Evolutionary conservation across 35 echinoderm and acorn worm species (phyloP).

Genomic region (Amphiura filiformis): DNA sequence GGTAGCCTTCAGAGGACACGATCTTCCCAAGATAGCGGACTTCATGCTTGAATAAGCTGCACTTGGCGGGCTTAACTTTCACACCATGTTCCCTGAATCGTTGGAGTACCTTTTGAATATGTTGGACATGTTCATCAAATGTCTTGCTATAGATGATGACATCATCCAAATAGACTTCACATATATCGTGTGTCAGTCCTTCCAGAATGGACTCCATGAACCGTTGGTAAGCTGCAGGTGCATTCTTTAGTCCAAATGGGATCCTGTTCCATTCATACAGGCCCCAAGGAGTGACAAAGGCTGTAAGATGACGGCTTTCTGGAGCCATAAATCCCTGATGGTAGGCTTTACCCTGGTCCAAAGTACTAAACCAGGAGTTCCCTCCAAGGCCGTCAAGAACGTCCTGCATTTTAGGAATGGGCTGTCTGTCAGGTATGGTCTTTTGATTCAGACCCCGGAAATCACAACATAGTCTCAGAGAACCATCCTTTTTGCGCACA

Average conservation of each 20-base stretch:
- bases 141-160: constrained; percentile 51
- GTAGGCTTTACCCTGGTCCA: constrained; percentile 36
- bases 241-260: constrained; percentile 70
- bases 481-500: constrained; percentile 64
- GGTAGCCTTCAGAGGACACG: constrained; percentile 35
- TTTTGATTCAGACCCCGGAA: constrained; percentile 44
- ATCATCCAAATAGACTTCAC: constrained; percentile 63
- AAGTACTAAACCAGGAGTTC: constrained; percentile 49
- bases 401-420: constrained; percentile 55
- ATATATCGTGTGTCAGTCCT: constrained; percentile 44
- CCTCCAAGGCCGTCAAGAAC: constrained; percentile 43
- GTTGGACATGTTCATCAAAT: constrained; percentile 33
- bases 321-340: constrained; percentile 33
- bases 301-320: constrained; percentile 33
- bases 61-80: constrained; percentile 43
- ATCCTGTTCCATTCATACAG: constrained; percentile 66
- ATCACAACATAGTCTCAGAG: constrained; percentile 46
- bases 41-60: constrained; percentile 41
- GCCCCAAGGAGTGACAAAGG: constrained; percentile 58
- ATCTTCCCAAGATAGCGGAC: constrained; percentile 42
- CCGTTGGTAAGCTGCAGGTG: constrained; percentile 61
- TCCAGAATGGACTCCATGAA: constrained; percentile 52
- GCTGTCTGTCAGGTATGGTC: constrained; percentile 47
- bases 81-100: constrained; percentile 18
- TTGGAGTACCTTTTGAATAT: constrained; percentile 25